Conservation (phyloP, 1,140 invertebrate genomes). For the Calycopis cecrops region DNA sequence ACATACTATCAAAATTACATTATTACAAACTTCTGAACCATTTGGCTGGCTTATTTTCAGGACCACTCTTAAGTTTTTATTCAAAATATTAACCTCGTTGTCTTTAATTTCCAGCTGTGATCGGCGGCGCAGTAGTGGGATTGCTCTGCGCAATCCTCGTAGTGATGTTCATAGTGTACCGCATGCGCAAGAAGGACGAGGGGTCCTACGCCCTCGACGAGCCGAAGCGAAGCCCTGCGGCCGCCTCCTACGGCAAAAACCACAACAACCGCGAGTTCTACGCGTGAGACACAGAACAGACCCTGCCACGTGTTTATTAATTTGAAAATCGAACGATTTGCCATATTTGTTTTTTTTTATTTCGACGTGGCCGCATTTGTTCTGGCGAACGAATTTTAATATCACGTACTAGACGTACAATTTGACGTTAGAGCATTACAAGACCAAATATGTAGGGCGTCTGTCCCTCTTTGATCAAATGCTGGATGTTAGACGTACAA, state of each 20-base stretch:
- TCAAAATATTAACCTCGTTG: too few species aligned
- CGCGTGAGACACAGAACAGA: conserved; percentile 84
- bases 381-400: conserved; percentile 43
- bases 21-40: too few species aligned
- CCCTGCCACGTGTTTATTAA: conserved; percentile 61
- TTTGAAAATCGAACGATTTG: conserved; percentile 23
- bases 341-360: conserved; percentile 17
- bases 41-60: too few species aligned
- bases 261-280: conserved; percentile 95
- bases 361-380: conserved; percentile 58
- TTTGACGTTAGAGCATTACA: conserved; percentile 30
- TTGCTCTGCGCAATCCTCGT: conserved; percentile 97
- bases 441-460: conserved; percentile 14
- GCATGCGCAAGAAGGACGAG: conserved; percentile 99
- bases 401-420: conserved; percentile 59
- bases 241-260: conserved; percentile 92
- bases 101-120: conserved; percentile 87
- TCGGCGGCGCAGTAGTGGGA: conserved; percentile 98
- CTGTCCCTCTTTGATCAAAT: conserved; percentile 14
- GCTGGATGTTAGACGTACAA: conserved; percentile 2
- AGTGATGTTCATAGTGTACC: conserved; percentile 99
- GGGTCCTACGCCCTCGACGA: conserved; percentile 98
- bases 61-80: too few species aligned
- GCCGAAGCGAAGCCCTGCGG: conserved; percentile 93
- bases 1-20: too few species aligned